These are phyloP conservation scores for Portevinia maculata DNA, from an alignment of 2,888 invertebrate species.

Conservation along the genomic window DNA sequence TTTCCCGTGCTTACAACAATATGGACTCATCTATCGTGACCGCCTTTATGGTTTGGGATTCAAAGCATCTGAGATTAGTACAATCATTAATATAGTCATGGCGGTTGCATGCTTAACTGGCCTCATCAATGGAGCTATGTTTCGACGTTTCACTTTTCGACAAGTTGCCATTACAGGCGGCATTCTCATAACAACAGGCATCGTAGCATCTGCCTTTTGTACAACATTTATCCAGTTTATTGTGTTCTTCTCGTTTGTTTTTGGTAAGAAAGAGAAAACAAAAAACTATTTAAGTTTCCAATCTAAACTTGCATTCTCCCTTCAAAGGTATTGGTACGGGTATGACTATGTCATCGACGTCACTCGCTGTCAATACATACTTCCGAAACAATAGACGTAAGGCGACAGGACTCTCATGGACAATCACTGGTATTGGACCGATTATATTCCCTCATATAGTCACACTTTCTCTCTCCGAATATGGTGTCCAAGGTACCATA, in stretches of 20 bases:
- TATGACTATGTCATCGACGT: conserved; percentile 87
- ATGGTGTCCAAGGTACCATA: conserved; percentile 87
- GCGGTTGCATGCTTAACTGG: conserved; percentile 87
- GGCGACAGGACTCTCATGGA: conserved; percentile 89
- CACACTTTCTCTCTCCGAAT: conserved; percentile 85
- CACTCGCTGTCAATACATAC: conserved; percentile 89
- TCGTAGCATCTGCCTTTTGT: conserved; percentile 86
- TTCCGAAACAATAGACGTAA: conserved; percentile 87
- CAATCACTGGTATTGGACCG: conserved; percentile 88
- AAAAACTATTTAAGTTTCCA: no score
- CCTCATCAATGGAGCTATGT: conserved; percentile 88
- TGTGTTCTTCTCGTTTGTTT: conserved; percentile 86
- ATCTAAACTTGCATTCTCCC: not conserved
- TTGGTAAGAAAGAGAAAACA: conserved; percentile 84
- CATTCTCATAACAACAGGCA: conserved; percentile 84
- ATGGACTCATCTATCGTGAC: conserved; percentile 88
- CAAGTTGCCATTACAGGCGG: conserved; percentile 88
- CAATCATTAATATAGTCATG: conserved; percentile 88
- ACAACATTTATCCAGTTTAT: conserved; percentile 86
- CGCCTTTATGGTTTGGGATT: conserved; percentile 86
- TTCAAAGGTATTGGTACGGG: conserved; percentile 84
- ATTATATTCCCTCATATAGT: conserved; percentile 89
- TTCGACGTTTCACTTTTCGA: conserved; percentile 87
- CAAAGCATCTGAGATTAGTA: conserved; percentile 87
- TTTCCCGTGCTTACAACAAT: conserved; percentile 88